These are phyloP conservation scores for Zaprionus tsacasi DNA, from an alignment of 1,140 invertebrate species.

Conservation along the genomic window DNA sequence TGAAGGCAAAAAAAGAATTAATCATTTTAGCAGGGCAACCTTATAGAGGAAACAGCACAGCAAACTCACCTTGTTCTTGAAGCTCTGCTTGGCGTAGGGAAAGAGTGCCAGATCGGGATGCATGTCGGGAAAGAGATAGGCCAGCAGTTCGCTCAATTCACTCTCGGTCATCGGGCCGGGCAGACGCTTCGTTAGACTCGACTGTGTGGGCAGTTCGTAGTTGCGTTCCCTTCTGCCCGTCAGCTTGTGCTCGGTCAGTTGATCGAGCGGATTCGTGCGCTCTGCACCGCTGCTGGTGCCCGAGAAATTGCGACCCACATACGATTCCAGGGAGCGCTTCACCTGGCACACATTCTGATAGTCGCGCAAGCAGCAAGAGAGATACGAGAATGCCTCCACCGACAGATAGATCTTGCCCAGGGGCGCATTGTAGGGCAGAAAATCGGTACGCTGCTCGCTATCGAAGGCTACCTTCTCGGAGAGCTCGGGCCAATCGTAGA, in stretches of 20 bases:
- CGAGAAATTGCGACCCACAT: slow-evolving; percentile 86
- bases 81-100: slow-evolving; percentile 77
- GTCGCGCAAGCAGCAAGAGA: slow-evolving; percentile 88
- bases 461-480: slow-evolving; percentile 95
- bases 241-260: slow-evolving; percentile 65
- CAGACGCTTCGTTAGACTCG: slow-evolving; percentile 71
- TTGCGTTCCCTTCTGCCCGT: slow-evolving; percentile 17
- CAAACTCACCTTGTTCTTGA: slow-evolving; percentile 75
- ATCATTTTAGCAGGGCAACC: neutral
- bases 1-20: neutral
- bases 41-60: slow-evolving; percentile 20
- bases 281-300: slow-evolving; percentile 63
- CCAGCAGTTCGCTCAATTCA: slow-evolving; percentile 90
- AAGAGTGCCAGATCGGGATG: slow-evolving; percentile 86
- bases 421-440: slow-evolving; percentile 93
- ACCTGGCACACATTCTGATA: slow-evolving; percentile 85
- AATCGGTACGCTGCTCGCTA: slow-evolving; percentile 93
- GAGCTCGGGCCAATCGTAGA: slow-evolving; percentile 94
- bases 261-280: slow-evolving; percentile 60
- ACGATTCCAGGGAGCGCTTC: slow-evolving; percentile 85
- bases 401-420: slow-evolving; percentile 89
- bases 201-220: slow-evolving; percentile 56
- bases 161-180: slow-evolving; percentile 91
- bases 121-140: slow-evolving; percentile 96
- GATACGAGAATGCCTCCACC: slow-evolving; percentile 87